A percentile compares a stretch with the other conserved stretches of the same genome.
Conservation (phyloP, 53 echinoderm and acorn worm species). For the Hippasteria phrygiana region DNA sequence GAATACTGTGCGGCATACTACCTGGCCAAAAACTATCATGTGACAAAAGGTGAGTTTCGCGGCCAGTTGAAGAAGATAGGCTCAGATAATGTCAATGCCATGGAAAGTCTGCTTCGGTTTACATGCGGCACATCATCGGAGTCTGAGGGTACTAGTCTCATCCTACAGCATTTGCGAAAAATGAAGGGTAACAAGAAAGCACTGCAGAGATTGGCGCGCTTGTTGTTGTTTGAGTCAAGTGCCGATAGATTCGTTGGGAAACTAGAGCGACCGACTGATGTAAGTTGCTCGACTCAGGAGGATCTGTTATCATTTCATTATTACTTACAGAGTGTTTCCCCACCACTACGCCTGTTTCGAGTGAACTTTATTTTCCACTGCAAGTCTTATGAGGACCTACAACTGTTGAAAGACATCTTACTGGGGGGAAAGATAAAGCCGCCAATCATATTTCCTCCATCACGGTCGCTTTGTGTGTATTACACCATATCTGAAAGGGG, state of each 20-base stretch:
- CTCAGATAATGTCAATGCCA: background rate
- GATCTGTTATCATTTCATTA: background rate
- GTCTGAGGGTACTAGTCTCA: background rate
- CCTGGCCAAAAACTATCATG: background rate
- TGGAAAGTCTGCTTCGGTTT: slow-evolving; percentile 22
- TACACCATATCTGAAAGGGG: background rate
- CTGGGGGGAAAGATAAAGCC: background rate
- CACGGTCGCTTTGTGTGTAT: no score
- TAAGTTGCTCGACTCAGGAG: background rate
- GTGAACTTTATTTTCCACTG: background rate
- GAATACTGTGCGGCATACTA: slow-evolving; percentile 8
- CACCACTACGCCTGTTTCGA: background rate
- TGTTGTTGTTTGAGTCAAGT: background rate
- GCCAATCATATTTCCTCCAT: background rate
- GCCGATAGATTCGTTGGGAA: background rate
- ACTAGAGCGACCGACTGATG: background rate
- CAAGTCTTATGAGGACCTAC: background rate
- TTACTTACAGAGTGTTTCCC: background rate
- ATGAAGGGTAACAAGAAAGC: background rate
- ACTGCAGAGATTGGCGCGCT: background rate
- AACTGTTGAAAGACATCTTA: background rate
- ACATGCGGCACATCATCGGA: background rate
- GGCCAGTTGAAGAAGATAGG: background rate
- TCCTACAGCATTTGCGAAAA: background rate
- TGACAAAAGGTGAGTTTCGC: background rate